Conservation (phyloP, 1,140 invertebrate genomes). For the Schlechtendalia chinensis region DNA sequence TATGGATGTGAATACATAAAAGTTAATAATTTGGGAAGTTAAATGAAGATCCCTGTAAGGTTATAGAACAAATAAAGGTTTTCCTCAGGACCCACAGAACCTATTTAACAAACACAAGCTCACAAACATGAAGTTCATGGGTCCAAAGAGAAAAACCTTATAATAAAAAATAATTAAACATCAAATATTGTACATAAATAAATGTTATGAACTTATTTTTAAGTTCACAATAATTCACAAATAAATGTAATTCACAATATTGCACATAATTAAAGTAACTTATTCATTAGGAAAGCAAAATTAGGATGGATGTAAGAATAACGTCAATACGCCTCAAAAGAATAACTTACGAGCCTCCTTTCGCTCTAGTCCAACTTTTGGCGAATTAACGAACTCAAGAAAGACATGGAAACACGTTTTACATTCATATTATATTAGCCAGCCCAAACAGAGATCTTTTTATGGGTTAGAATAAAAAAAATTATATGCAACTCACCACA, state of each 20-base stretch:
- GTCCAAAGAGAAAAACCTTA: conserved; percentile 43
- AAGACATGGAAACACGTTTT: not conserved
- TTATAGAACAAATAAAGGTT: not conserved
- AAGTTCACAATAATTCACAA: too few species aligned
- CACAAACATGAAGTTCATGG: conserved; percentile 23
- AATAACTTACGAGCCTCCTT: conserved; percentile 49
- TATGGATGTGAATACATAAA: not conserved
- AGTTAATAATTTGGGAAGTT: not conserved
- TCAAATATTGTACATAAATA: too few species aligned
- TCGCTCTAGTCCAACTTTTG: conserved; percentile 49
- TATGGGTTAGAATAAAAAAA: not conserved
- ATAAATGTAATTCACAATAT: too few species aligned
- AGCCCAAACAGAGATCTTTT: conserved; percentile 26
- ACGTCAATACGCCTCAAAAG: conserved; percentile 34
- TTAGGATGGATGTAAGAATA: not conserved
- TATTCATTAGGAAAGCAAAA: not conserved
- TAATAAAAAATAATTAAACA: too few species aligned
- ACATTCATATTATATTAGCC: not conserved
- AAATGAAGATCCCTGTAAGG: conserved; percentile 27
- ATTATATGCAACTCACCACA: conserved; percentile 27
- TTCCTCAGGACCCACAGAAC: conserved; percentile 46
- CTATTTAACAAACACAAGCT: conserved; percentile 38
- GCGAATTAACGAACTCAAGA: conserved; percentile 8
- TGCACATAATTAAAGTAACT: too few species aligned
- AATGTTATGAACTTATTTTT: too few species aligned